phyloP scores from a whole-genome alignment of 2,888 invertebrate genomes.

The Peribatodes rhomboidaria region DNA sequence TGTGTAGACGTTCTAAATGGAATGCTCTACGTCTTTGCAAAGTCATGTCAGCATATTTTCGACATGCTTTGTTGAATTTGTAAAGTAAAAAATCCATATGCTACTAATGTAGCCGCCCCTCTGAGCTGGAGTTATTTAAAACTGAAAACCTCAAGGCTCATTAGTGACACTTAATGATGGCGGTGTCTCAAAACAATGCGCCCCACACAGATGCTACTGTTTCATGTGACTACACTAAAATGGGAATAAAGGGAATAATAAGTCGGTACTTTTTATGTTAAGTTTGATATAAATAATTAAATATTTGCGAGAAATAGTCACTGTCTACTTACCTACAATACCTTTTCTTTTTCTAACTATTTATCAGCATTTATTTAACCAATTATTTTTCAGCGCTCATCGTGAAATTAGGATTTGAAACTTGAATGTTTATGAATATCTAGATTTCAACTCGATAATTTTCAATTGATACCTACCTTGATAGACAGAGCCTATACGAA shows the following conservation, averaged over 20 bases:
- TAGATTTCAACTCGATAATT: slow-evolving; percentile 7
- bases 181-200: slow-evolving; percentile 73
- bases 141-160: slow-evolving; percentile 83
- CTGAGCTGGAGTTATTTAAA: slow-evolving; percentile 80
- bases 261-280: neutral
- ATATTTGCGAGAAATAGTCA: too few species aligned
- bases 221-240: slow-evolving; percentile 10
- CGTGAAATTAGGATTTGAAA: neutral
- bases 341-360: neutral
- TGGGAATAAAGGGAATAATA: slow-evolving; percentile 13
- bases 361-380: too few species aligned
- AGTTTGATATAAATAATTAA: neutral
- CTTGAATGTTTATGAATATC: neutral
- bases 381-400: too few species aligned
- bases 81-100: slow-evolving; percentile 77
- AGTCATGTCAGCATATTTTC: slow-evolving; percentile 69
- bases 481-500: too few species aligned
- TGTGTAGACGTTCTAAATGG: slow-evolving; percentile 38
- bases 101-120: slow-evolving; percentile 71
- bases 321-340: neutral
- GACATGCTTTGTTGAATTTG: slow-evolving; percentile 78
- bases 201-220: slow-evolving; percentile 58
- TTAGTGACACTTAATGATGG: slow-evolving; percentile 85
- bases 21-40: slow-evolving; percentile 64
- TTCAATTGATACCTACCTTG: too few species aligned